phyloP scores from a whole-genome alignment of 2,113 vertebrate genomes.

The Semnornis frantzii region DNA sequence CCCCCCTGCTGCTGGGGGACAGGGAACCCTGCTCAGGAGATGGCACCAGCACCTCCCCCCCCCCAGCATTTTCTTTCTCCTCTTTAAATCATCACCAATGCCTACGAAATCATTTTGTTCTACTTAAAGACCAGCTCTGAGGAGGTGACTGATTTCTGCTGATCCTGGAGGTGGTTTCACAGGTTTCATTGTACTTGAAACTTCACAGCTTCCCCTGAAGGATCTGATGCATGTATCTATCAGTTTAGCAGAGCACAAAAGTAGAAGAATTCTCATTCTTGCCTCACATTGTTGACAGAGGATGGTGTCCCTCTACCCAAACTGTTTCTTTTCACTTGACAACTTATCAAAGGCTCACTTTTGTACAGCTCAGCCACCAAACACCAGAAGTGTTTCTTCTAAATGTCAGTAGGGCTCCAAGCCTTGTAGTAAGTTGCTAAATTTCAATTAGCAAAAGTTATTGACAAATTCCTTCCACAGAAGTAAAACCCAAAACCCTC shows the following conservation, averaged over 20 bases:
- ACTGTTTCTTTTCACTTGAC: not conserved
- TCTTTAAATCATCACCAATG: not conserved
- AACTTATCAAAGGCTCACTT: not conserved
- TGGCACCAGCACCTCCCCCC: not conserved
- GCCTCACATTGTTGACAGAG: conserved; percentile 25
- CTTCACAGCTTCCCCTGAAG: conserved; percentile 64
- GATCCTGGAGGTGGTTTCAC: conserved; percentile 71
- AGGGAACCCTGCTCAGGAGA: not conserved
- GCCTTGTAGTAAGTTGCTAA: not conserved
- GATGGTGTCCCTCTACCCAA: not conserved
- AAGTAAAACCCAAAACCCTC: not conserved
- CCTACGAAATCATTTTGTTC: conserved; percentile 44
- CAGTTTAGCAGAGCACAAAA: conserved; percentile 25
- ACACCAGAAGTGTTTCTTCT: not conserved
- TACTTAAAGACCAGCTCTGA: conserved; percentile 43
- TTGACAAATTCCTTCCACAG: not conserved
- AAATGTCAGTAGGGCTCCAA: not conserved
- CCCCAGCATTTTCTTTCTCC: not conserved
- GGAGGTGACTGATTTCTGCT: conserved; percentile 64
- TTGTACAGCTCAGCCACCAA: not conserved
- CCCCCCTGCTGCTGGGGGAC: not conserved
- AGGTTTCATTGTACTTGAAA: conserved; percentile 72
- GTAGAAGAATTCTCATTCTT: conserved; percentile 50
- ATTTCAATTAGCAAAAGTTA: not conserved
- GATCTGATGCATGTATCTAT: conserved; percentile 39